Evolutionary conservation across 2,113 vertebrate genomes (phyloP).

Genomic region (Rhinoderma darwinii): DNA sequence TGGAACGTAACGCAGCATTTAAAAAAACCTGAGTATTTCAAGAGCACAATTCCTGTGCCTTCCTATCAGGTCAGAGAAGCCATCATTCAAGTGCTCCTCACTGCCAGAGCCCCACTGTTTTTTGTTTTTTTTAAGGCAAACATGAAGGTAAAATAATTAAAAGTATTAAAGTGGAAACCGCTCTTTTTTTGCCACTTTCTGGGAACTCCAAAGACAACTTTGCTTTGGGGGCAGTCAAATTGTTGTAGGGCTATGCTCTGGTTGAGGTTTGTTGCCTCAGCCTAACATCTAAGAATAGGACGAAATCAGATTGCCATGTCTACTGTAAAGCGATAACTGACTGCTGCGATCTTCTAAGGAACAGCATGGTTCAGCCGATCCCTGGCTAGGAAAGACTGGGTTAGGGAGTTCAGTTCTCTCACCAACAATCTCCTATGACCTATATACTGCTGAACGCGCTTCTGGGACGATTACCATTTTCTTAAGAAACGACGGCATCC

Average conservation of each 20-base stretch:
- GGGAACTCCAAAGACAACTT: no score
- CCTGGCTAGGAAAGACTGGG: background rate
- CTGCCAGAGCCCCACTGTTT: background rate
- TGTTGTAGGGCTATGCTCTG: no score
- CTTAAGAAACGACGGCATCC: no score
- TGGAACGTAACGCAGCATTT: constrained; percentile 20
- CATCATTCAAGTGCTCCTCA: background rate
- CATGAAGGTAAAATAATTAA: background rate
- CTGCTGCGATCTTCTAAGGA: background rate
- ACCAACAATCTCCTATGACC: no score
- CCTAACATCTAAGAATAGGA: no score
- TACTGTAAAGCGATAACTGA: background rate
- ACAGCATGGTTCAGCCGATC: background rate
- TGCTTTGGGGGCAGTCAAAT: no score
- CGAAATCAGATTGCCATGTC: background rate
- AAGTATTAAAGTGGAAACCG: background rate
- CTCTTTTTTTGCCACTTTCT: background rate
- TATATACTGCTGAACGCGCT: no score
- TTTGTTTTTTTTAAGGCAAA: no score
- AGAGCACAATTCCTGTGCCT: background rate
- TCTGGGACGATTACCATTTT: no score
- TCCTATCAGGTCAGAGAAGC: background rate
- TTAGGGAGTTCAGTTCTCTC: background rate
- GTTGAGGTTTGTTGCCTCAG: no score
- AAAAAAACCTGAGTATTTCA: constrained; percentile 33